These are phyloP conservation scores for Pocillopora damicornis DNA, from an alignment of 64 coral and sea anemone species.

Conservation along the genomic window DNA sequence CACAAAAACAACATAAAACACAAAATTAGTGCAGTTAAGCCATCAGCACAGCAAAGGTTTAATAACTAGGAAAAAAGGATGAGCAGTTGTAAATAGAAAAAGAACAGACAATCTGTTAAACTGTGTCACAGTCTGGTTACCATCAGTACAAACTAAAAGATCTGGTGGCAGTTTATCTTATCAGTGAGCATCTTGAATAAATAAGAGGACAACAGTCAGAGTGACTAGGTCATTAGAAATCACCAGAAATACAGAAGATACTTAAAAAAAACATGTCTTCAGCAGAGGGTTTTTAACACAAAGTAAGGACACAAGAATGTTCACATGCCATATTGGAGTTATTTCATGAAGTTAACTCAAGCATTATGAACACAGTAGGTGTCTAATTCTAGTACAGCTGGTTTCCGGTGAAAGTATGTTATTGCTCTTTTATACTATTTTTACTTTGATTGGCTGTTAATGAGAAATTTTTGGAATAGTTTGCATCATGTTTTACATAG, in stretches of 20 bases:
- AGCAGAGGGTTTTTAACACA: too few relatives aligned
- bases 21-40: neutral
- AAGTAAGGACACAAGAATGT: too few relatives aligned
- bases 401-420: neutral
- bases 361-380: neutral
- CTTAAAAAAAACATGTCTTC: too few relatives aligned
- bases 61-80: neutral
- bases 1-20: neutral
- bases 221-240: neutral
- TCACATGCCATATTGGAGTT: neutral
- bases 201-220: neutral
- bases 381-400: neutral
- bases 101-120: neutral
- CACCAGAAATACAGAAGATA: neutral
- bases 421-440: neutral
- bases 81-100: neutral
- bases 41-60: conserved; percentile 1
- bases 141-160: neutral
- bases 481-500: neutral
- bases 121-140: neutral
- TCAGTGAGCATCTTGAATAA: neutral
- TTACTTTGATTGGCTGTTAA: neutral
- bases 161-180: neutral
- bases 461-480: conserved; percentile 31
- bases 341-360: neutral